Base-by-base conservation (phyloP, 1,140 invertebrate species). In the Drosophila suzukii region DNA sequence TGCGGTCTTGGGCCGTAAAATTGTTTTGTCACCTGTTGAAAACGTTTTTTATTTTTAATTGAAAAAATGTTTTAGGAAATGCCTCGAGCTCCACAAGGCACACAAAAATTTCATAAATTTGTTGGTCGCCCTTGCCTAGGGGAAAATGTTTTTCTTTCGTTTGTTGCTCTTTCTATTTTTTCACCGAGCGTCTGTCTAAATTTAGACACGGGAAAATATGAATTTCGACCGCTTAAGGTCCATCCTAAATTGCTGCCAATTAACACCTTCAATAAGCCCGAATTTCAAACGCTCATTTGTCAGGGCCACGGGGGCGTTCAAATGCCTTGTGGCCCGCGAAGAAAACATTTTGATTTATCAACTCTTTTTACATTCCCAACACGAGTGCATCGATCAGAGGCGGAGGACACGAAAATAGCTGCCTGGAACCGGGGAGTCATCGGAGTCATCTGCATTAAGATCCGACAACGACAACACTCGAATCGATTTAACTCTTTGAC, bases 401-500 rank as follows among this genome's bases (percentile, higher is more conserved):
- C 44, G 68, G 67, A 71, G 51, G 68, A 70, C 65, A 72, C 66
- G 53, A 71, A 68, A 79, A 67, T 65, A 79, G 70, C 57, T 44
- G 34, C 46, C n/a, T 30, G 30, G 43, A 63, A 30, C 20, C 15
- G 12, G 39, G 38, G 44, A 59, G 71, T 79, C 83, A 86, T 62
- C 79, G 60, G 47, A 82, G 83, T 86, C 82, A 86, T 86, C 51
- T 68, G 70, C 75, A 82, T 86, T 88, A 82, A 82, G 65, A 67
- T 76, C 58, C 63, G 80, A 72, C 81, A 85, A 53, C 68, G 71
- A 78, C 74, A 71, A 85, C 81, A 86, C 71, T 83, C 63, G 76
- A 88, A 83, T 73, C 83, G 80, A 88, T 80, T 88, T 88, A 88
- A 89, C 84, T 83, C 83, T 79, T 89, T 84, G 81, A 89, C 84